A percentile compares a stretch with the other conserved stretches of the same genome.
Conservation (phyloP, 1,140 invertebrate species). For the Saccostrea glomerata region DNA sequence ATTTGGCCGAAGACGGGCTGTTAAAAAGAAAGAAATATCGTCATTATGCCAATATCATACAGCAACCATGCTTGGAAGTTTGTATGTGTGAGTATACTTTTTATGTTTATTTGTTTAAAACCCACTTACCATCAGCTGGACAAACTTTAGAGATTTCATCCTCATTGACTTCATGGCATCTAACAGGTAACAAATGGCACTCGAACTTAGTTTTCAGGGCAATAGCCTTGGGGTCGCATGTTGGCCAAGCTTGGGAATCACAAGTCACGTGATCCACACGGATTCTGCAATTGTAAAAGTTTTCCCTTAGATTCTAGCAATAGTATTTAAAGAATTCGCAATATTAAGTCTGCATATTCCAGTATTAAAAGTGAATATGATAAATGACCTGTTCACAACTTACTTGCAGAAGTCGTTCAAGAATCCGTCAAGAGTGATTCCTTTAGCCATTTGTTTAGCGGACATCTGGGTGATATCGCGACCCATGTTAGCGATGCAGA, state of each 20-base stretch:
- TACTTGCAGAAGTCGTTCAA: constrained; percentile 60
- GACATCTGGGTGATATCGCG: constrained; percentile 50
- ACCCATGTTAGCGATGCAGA: constrained; percentile 53
- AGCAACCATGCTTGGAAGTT: no score
- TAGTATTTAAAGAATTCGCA: no score
- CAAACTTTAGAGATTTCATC: constrained; percentile 46
- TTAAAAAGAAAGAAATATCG: constrained; percentile 1
- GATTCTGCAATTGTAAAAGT: constrained; percentile 37
- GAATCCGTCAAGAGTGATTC: constrained; percentile 53
- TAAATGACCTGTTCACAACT: neutral
- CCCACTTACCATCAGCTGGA: constrained; percentile 46
- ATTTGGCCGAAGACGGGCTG: constrained; percentile 50
- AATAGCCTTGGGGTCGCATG: constrained; percentile 53
- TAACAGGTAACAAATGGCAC: constrained; percentile 52
- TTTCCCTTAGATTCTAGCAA: no score
- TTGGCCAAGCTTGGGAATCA: constrained; percentile 50
- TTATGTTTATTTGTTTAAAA: no score
- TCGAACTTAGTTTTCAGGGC: constrained; percentile 56
- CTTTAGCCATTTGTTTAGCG: constrained; percentile 53
- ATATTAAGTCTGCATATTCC: no score
- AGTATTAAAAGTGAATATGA: no score
- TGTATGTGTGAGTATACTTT: no score
- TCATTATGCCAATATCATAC: no score
- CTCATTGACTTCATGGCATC: constrained; percentile 54
- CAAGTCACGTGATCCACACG: constrained; percentile 54